Evolutionary conservation across 1,140 invertebrate species (phyloP).

Genomic region (Drosophila prosaltans): DNA sequence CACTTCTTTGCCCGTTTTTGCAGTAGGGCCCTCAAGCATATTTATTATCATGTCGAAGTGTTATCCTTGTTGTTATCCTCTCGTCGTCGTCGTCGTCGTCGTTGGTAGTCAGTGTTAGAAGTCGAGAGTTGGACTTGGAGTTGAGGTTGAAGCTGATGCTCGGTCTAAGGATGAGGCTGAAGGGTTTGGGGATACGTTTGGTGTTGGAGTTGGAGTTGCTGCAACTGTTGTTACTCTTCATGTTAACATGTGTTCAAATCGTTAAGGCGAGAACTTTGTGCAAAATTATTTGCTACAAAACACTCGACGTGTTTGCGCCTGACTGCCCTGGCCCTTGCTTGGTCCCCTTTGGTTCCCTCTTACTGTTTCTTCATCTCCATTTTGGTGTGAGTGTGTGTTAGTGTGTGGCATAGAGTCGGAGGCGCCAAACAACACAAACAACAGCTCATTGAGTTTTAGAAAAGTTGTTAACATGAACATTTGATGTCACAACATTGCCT

Average conservation of each 20-base stretch:
- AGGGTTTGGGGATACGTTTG: conserved; percentile 4
- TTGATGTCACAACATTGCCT: conserved; percentile 77
- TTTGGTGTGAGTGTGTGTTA: neutral
- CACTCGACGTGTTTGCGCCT: conserved; percentile 77
- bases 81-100: conserved; percentile 17
- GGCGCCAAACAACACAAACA: conserved; percentile 73
- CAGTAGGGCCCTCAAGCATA: conserved; percentile 30
- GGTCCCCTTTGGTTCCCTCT: neutral
- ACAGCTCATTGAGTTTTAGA: conserved; percentile 81
- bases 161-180: neutral
- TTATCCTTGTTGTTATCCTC: conserved; percentile 65
- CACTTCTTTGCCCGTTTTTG: neutral
- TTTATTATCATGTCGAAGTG: conserved; percentile 80
- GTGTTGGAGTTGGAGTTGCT: conserved; percentile 35
- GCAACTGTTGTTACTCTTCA: conserved; percentile 72
- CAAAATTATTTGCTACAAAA: conserved; percentile 81
- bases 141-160: neutral
- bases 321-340: conserved; percentile 36
- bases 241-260: conserved; percentile 81
- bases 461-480: conserved; percentile 81
- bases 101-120: conserved; percentile 15
- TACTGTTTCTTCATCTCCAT: neutral
- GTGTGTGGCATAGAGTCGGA: conserved; percentile 14
- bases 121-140: neutral
- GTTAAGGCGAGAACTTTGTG: conserved; percentile 81